Percentiles rank a stretch among this genome's conserved stretches.
Conservation (phyloP, 2,797 vertebrate genomes). For the Phylloscopus collybita region DNA sequence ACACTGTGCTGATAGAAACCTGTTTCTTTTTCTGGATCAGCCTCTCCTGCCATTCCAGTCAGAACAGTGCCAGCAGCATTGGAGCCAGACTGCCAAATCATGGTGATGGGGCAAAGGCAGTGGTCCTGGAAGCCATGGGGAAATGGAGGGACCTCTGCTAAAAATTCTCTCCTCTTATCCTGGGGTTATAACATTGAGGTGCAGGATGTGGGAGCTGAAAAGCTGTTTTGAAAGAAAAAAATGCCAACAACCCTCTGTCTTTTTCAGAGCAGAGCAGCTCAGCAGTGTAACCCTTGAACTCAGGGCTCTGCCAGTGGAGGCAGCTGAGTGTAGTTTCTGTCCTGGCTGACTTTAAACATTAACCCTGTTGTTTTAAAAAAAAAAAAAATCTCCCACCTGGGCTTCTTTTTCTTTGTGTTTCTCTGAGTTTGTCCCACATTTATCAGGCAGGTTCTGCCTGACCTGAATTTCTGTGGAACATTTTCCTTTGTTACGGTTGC, state of each 20-base stretch:
- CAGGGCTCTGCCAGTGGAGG: neutral
- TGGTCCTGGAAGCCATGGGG: neutral
- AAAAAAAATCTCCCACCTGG: neutral
- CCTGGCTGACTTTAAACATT: neutral
- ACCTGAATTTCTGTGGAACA: neutral
- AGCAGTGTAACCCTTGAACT: neutral
- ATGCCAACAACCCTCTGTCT: neutral
- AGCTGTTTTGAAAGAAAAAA: neutral
- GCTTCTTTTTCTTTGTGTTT: neutral
- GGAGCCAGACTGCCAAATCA: neutral
- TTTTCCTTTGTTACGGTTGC: neutral
- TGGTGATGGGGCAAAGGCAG: neutral
- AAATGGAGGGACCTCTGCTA: neutral
- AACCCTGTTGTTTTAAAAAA: neutral
- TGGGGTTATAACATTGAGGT: neutral
- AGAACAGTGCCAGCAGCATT: neutral
- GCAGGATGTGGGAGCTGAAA: neutral
- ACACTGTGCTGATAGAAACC: neutral
- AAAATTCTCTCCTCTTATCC: neutral
- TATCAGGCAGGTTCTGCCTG: neutral
- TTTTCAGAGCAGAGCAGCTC: neutral
- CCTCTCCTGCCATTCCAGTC: neutral
- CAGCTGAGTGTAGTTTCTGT: neutral
- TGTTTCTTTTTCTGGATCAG: neutral
- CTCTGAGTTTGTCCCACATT: neutral